phyloP scores from a whole-genome alignment of 2,797 vertebrate genomes.

The Avahi laniger region DNA sequence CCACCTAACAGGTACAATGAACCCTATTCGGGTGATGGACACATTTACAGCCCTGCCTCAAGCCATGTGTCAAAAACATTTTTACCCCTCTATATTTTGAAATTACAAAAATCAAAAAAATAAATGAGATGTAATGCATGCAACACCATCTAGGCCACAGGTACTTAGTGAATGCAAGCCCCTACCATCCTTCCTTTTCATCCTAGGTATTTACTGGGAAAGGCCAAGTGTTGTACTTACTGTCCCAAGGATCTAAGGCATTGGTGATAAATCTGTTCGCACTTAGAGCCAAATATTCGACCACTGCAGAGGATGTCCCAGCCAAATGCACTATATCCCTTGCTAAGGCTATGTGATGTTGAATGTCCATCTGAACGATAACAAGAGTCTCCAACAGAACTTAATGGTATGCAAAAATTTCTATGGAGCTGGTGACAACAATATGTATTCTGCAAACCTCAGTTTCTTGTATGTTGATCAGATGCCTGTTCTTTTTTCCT shows the following conservation, averaged over 20 bases:
- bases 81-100: no score
- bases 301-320: neutral
- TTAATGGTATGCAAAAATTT: neutral
- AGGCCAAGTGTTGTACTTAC: neutral
- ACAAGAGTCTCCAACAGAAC: neutral
- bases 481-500: neutral
- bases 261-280: neutral
- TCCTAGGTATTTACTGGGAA: neutral
- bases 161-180: neutral
- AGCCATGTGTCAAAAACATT: no score
- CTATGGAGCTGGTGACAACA: neutral
- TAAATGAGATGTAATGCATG: neutral
- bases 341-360: neutral
- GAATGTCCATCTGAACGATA: neutral
- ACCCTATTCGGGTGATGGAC: no score
- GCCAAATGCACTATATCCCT: neutral
- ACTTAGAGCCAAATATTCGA: neutral
- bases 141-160: neutral
- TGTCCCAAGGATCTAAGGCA: neutral
- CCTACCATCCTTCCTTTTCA: neutral
- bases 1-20: no score
- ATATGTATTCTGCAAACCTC: neutral
- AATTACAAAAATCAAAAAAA: no score
- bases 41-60: no score
- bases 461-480: neutral